These are phyloP conservation scores for Byasa hedistus DNA, from an alignment of 2,888 invertebrate genomes.

Conservation along the genomic window DNA sequence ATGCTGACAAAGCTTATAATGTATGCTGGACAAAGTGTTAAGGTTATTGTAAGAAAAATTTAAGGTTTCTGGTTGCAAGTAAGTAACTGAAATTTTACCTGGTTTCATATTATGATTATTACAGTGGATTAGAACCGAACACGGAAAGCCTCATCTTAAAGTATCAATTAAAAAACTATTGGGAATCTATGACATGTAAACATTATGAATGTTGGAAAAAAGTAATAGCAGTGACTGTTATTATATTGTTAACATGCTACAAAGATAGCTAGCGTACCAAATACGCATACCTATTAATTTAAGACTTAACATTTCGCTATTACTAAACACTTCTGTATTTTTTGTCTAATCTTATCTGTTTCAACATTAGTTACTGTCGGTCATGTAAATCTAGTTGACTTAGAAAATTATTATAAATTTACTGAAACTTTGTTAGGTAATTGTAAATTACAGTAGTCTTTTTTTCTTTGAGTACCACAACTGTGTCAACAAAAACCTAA, in stretches of 20 bases:
- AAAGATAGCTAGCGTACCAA: neutral
- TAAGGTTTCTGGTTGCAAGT: neutral
- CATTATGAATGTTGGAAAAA: neutral
- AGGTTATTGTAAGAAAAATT: neutral
- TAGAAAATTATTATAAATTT: neutral
- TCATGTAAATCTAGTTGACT: conserved; percentile 1
- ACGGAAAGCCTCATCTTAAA: neutral
- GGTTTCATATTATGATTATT: neutral
- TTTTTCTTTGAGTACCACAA: neutral
- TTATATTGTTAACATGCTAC: neutral
- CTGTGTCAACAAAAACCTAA: conserved; percentile 9
- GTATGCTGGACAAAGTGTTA: neutral
- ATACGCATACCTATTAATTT: neutral
- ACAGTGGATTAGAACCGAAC: neutral
- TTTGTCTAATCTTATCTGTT: conserved; percentile 16
- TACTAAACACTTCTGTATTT: neutral
- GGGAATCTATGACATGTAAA: neutral
- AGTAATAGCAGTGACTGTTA: neutral
- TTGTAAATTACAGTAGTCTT: neutral
- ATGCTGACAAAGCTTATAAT: too few species aligned
- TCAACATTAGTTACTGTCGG: conserved; percentile 3
- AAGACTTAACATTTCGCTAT: neutral
- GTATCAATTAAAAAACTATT: neutral
- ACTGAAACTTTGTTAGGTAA: neutral
- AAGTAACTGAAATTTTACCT: neutral